These are phyloP conservation scores for Nycticryphes semicollaris DNA, from an alignment of 2,113 vertebrate species.

Conservation along the genomic window DNA sequence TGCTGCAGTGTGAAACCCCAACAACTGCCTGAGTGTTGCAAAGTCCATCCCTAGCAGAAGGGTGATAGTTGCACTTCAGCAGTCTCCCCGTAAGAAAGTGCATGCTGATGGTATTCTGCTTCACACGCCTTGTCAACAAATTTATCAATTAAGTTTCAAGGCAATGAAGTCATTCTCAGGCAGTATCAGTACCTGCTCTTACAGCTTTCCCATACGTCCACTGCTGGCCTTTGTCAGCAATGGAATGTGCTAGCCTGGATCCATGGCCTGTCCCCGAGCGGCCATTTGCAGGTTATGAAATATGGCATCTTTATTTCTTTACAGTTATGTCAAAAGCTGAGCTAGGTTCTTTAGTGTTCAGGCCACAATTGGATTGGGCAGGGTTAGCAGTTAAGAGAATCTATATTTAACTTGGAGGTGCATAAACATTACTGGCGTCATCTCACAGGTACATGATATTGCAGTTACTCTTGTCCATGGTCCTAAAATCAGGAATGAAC, in stretches of 20 bases:
- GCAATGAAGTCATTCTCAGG: neutral
- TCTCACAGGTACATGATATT: neutral
- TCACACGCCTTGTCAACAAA: neutral
- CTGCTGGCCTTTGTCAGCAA: neutral
- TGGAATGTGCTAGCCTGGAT: neutral
- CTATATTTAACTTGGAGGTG: neutral
- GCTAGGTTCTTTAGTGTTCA: neutral
- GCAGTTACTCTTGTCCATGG: neutral
- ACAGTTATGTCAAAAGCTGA: neutral
- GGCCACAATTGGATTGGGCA: neutral
- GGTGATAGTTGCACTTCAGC: neutral
- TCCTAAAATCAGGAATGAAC: neutral
- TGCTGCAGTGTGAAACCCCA: neutral
- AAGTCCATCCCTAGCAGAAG: neutral
- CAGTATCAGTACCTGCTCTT: neutral
- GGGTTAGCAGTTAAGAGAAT: neutral
- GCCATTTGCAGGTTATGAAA: neutral
- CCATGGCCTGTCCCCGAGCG: neutral
- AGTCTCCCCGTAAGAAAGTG: neutral
- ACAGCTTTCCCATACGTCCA: neutral
- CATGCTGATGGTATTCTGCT: neutral
- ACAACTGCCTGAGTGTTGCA: rapidly evolving
- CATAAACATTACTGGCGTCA: neutral
- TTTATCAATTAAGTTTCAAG: neutral
- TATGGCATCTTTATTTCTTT: neutral